These are phyloP conservation scores for Drosophila limbata DNA, from an alignment of 2,888 invertebrate species.

Conservation along the genomic window DNA sequence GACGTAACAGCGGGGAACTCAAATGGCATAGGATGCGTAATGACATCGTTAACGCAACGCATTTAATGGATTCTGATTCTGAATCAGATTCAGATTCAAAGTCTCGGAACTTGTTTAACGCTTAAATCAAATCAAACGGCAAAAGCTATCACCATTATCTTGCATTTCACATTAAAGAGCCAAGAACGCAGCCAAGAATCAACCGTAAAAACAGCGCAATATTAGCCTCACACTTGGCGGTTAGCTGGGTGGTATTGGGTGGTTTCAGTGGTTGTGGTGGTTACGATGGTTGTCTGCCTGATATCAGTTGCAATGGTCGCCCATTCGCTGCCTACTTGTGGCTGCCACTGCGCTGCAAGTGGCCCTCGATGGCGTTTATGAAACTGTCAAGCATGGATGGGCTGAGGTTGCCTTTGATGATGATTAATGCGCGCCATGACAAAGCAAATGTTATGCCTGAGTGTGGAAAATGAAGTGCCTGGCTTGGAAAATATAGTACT, in stretches of 20 bases:
- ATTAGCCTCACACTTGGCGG: conserved; percentile 73
- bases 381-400: conserved; percentile 65
- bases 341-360: conserved; percentile 63
- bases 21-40: conserved; percentile 87
- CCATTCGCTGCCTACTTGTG: conserved; percentile 70
- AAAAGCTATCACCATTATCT: conserved; percentile 64
- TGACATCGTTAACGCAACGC: conserved; percentile 77
- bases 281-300: conserved; percentile 12
- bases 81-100: conserved; percentile 30
- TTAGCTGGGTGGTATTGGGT: conserved; percentile 10
- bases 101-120: conserved; percentile 27
- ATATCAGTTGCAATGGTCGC: conserved; percentile 65
- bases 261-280: conserved; percentile 10
- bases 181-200: conserved; percentile 1
- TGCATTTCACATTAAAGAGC: conserved; percentile 62
- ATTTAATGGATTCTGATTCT: conserved; percentile 66
- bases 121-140: conserved; percentile 64
- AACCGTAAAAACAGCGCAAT: conserved; percentile 26
- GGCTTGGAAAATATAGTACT: conserved; percentile 13
- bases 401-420: conserved; percentile 58
- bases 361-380: conserved; percentile 68
- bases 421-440: conserved; percentile 78
- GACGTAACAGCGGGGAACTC: conserved; percentile 30
- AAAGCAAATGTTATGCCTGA: conserved; percentile 72
- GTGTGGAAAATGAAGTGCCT: conserved; percentile 58